Evolutionary conservation across 2,888 invertebrate genomes (phyloP).

Genomic region (Dryomyza anilis): DNA sequence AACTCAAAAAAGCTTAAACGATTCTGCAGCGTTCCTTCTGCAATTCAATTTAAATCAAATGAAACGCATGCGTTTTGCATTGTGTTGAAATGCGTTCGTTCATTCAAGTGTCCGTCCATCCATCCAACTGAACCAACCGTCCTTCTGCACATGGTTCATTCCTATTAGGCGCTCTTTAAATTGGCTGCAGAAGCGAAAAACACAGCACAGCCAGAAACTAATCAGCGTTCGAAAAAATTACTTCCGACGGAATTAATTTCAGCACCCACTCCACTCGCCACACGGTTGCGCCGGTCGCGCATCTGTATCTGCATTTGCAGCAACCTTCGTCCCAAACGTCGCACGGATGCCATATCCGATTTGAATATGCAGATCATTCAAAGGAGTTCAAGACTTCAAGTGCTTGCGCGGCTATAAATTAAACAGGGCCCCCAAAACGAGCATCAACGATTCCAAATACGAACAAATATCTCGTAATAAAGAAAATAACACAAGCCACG

Average conservation of each 20-base stretch:
- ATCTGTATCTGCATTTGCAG: not conserved
- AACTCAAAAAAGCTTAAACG: not conserved
- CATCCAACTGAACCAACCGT: too few species aligned
- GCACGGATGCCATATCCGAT: conserved; percentile 40
- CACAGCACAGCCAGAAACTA: conserved; percentile 36
- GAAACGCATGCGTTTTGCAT: too few species aligned
- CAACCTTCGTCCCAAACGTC: conserved; percentile 20
- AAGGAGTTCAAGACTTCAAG: conserved; percentile 30
- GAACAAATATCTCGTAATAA: conserved; percentile 52
- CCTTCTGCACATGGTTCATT: too few species aligned
- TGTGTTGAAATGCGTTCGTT: too few species aligned
- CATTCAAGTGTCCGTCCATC: too few species aligned
- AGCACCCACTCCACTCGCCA: conserved; percentile 42
- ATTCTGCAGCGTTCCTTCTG: not conserved
- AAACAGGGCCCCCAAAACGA: conserved; percentile 48
- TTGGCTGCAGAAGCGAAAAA: not conserved
- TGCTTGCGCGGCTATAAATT: conserved; percentile 52
- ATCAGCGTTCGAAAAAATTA: conserved; percentile 42
- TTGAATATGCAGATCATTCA: conserved; percentile 43
- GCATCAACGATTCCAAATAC: conserved; percentile 46
- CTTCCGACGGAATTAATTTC: conserved; percentile 48
- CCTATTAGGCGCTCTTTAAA: not conserved
- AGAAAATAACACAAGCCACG: conserved; percentile 49
- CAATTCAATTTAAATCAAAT: conserved; percentile 14
- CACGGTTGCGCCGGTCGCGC: not conserved